Evolutionary conservation across 2,888 invertebrate species (phyloP).

Genomic region (Drosophila testacea): DNA sequence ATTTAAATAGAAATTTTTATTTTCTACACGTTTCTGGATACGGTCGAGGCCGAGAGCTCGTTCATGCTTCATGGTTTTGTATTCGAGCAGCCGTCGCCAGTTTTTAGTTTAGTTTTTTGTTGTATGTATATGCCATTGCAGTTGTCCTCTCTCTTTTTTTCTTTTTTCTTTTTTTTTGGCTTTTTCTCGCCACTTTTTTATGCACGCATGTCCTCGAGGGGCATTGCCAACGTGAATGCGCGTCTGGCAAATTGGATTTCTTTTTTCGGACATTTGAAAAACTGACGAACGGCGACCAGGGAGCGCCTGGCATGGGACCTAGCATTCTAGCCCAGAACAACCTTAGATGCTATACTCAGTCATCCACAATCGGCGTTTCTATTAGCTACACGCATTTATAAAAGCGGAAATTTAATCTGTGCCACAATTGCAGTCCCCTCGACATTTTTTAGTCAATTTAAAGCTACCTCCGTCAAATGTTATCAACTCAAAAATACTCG

Average conservation of each 20-base stretch:
- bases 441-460: constrained; percentile 66
- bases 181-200: constrained; percentile 44
- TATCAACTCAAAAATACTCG: constrained; percentile 64
- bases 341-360: neutral
- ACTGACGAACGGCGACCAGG: constrained; percentile 58
- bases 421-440: constrained; percentile 33
- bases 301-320: constrained; percentile 40
- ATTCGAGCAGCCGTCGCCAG: constrained; percentile 51
- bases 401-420: constrained; percentile 76
- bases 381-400: constrained; percentile 74
- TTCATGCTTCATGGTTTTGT: constrained; percentile 25
- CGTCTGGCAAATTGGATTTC: constrained; percentile 75
- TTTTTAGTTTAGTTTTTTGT: constrained; percentile 30
- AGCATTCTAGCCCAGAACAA: neutral
- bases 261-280: constrained; percentile 72
- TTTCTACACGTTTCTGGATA: constrained; percentile 75
- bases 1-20: constrained; percentile 80
- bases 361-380: constrained; percentile 52
- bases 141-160: constrained; percentile 9
- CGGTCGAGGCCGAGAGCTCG: constrained; percentile 27
- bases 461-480: constrained; percentile 62
- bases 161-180: constrained; percentile 11
- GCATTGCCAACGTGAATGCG: constrained; percentile 63
- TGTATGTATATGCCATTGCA: constrained; percentile 30
- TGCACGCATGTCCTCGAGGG: constrained; percentile 75